These are phyloP conservation scores for Chelonia mydas DNA, from an alignment of 2,797 vertebrate genomes.

Conservation along the genomic window DNA sequence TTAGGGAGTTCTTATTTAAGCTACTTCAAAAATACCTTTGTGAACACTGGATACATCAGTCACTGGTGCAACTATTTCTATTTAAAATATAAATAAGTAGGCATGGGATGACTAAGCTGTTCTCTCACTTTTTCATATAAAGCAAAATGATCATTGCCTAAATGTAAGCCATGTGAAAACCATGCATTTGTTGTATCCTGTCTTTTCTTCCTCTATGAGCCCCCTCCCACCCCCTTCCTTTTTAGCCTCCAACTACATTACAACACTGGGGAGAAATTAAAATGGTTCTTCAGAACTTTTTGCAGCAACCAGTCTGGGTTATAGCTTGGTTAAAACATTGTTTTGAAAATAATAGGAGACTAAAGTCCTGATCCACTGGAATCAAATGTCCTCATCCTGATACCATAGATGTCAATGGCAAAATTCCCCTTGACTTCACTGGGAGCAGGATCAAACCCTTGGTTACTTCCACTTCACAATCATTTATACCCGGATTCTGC, in stretches of 20 bases:
- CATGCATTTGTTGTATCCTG: not conserved
- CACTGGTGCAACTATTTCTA: not conserved
- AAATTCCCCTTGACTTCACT: not conserved
- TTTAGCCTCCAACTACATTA: slow-evolving; percentile 22
- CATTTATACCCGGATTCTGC: slow-evolving; percentile 8
- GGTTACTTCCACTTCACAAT: slow-evolving; percentile 14
- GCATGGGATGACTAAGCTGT: not conserved
- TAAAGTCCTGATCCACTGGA: not conserved
- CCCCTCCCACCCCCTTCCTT: not conserved
- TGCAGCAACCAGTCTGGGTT: slow-evolving; percentile 19
- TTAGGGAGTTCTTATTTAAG: slow-evolving; percentile 70
- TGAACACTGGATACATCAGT: slow-evolving; percentile 46
- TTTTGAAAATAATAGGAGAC: slow-evolving; percentile 21
- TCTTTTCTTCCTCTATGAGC: not conserved
- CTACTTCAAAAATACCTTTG: slow-evolving; percentile 69
- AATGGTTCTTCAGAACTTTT: not conserved
- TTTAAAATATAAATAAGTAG: slow-evolving; percentile 4
- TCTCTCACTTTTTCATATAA: slow-evolving; percentile 5
- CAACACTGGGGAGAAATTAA: slow-evolving; percentile 1
- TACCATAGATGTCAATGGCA: slow-evolving; percentile 9
- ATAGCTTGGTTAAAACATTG: slow-evolving; percentile 48
- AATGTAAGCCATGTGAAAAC: slow-evolving; percentile 48
- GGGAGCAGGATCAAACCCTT: not conserved
- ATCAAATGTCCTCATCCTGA: not conserved
- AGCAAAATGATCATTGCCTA: slow-evolving; percentile 24